These are phyloP conservation scores for Pseudochirops corinnae DNA, from an alignment of 2,797 vertebrate species.

Conservation along the genomic window DNA sequence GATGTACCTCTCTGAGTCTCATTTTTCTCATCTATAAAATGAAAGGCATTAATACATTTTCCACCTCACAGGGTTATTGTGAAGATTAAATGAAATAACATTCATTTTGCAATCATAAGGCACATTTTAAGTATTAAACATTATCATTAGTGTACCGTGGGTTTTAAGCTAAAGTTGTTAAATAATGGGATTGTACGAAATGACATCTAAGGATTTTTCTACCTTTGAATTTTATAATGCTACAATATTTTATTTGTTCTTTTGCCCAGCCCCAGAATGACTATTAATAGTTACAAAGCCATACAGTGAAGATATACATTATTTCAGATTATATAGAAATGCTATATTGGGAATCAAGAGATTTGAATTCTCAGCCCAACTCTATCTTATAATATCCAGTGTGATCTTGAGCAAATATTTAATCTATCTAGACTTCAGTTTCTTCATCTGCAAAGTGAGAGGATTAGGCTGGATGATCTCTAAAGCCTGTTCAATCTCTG, in stretches of 20 bases:
- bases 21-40: not conserved
- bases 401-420: not conserved
- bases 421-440: not conserved
- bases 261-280: slow-evolving; percentile 32
- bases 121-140: not conserved
- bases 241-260: slow-evolving; percentile 7
- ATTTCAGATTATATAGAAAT: not conserved
- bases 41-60: not conserved
- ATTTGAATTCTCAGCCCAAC: not conserved
- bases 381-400: not conserved
- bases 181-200: not conserved
- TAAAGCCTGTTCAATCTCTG: not conserved
- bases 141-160: not conserved
- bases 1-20: not conserved
- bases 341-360: not conserved
- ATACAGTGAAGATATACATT: slow-evolving; percentile 24
- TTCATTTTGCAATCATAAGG: not conserved
- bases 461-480: not conserved
- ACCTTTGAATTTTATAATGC: not conserved
- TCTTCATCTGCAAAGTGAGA: not conserved
- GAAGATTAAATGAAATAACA: not conserved
- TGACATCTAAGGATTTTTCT: not conserved
- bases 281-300: not conserved
- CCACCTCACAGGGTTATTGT: not conserved
- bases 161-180: not conserved